Evolutionary conservation across 2,888 invertebrate species (phyloP).

Genomic region (Luperina testacea): DNA sequence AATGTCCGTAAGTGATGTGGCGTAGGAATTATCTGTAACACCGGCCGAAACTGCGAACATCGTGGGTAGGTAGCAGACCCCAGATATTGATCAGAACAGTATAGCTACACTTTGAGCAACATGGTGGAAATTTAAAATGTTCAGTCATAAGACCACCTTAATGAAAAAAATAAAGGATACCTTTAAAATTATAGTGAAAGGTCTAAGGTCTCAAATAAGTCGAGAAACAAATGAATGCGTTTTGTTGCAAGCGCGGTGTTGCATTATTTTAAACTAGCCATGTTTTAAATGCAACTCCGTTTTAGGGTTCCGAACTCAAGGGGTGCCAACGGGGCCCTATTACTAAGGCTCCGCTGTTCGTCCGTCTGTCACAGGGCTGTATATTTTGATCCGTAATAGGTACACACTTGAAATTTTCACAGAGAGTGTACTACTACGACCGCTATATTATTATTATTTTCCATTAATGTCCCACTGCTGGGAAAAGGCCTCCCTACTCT

Average conservation of each 20-base stretch:
- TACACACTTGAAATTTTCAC: background rate
- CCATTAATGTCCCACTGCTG: background rate
- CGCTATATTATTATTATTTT: background rate
- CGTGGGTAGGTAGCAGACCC: no score
- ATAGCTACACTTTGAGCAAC: background rate
- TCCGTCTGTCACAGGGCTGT: background rate
- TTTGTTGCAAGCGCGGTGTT: background rate
- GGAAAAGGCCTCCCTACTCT: background rate
- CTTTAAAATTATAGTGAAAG: slow-evolving; percentile 11
- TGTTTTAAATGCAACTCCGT: background rate
- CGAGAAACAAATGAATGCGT: slow-evolving; percentile 13
- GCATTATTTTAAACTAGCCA: slow-evolving; percentile 16
- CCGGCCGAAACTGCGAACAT: no score
- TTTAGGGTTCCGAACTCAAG: background rate
- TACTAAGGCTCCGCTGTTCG: background rate
- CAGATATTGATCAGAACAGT: background rate
- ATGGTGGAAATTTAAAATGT: background rate
- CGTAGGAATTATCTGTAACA: background rate
- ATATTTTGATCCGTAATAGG: background rate
- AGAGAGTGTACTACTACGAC: background rate
- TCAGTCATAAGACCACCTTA: background rate
- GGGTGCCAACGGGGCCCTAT: background rate
- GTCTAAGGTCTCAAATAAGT: slow-evolving; percentile 1
- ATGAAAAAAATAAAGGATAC: slow-evolving; percentile 9
- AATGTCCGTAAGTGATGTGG: background rate